These are phyloP conservation scores for Tenebrosternarchus preto DNA, from an alignment of 2,113 vertebrate genomes.

Conservation along the genomic window DNA sequence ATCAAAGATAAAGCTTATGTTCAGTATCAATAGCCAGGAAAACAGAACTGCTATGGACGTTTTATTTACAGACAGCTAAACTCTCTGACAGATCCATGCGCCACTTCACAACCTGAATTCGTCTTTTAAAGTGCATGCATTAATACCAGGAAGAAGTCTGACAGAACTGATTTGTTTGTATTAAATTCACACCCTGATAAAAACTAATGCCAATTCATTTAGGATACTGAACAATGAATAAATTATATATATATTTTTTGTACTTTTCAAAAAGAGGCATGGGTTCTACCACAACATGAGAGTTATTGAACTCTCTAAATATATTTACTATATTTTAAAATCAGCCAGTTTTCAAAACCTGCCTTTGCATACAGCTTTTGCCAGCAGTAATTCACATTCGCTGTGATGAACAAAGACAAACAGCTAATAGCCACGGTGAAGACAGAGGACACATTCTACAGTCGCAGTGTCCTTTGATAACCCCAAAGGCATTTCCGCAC, in stretches of 20 bases:
- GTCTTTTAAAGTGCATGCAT: conserved; percentile 99
- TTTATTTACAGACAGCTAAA: conserved; percentile 99
- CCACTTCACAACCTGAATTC: conserved; percentile 86
- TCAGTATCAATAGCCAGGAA: conserved; percentile 65
- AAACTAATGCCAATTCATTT: conserved; percentile 73
- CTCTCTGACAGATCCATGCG: conserved; percentile 97
- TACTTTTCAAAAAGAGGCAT: conserved; percentile 83
- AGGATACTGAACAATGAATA: conserved; percentile 77
- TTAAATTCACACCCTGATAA: conserved; percentile 94
- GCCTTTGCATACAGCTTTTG: conserved; percentile 73
- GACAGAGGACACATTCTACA: conserved; percentile 77
- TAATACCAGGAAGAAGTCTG: conserved; percentile 91
- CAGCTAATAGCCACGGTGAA: conserved; percentile 77
- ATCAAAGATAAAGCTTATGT: conserved; percentile 76
- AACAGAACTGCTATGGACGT: conserved; percentile 83
- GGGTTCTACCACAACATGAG: conserved; percentile 87
- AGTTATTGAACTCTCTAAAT: conserved; percentile 99
- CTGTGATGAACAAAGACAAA: conserved; percentile 83
- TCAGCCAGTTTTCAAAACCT: conserved; percentile 89
- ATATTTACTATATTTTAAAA: conserved; percentile 82
- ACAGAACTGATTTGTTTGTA: conserved; percentile 83
- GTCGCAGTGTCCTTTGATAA: conserved; percentile 69
- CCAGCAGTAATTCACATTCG: conserved; percentile 90
- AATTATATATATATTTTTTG: conserved; percentile 82
- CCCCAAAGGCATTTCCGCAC: conserved; percentile 72